These are phyloP conservation scores for Palythoa heliodiscus DNA, from an alignment of 92 coral and sea anemone genomes.

Conservation along the genomic window DNA sequence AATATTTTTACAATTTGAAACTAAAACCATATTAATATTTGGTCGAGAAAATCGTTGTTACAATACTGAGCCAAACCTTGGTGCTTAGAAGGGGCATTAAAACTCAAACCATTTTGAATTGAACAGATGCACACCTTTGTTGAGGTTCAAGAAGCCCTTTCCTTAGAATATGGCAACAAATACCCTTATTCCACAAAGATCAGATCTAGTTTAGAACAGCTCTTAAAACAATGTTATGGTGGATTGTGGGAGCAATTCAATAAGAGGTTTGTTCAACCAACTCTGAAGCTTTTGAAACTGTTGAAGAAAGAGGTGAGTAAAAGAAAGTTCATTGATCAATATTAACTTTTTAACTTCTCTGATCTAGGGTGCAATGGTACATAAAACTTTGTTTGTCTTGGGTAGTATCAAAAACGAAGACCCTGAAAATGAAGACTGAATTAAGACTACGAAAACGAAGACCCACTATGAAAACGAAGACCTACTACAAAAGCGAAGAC, in stretches of 20 bases:
- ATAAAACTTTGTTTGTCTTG: too few species aligned
- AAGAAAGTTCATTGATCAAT: not conserved
- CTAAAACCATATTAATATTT: not conserved
- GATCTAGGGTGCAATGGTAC: too few species aligned
- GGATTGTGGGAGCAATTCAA: slow-evolving; percentile 30
- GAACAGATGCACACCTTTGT: slow-evolving; percentile 22
- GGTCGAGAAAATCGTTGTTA: not conserved
- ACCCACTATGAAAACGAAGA: too few species aligned
- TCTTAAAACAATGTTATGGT: not conserved
- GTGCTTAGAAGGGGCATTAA: not conserved
- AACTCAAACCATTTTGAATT: not conserved
- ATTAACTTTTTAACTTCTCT: too few species aligned
- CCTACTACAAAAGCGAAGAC: too few species aligned
- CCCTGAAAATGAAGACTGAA: too few species aligned
- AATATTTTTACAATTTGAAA: not conserved
- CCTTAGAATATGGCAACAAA: slow-evolving; percentile 26
- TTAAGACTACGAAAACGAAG: too few species aligned
- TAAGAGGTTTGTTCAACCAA: slow-evolving; percentile 38
- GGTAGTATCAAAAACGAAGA: too few species aligned
- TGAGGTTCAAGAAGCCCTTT: slow-evolving; percentile 38
- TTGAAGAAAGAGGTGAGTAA: slow-evolving; percentile 44
- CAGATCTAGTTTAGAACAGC: slow-evolving; percentile 11
- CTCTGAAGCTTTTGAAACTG: slow-evolving; percentile 34
- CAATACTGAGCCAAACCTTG: too few species aligned
- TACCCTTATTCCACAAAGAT: slow-evolving; percentile 45